Base-by-base conservation (phyloP, 2,797 vertebrate species). In the Falco biarmicus region DNA sequence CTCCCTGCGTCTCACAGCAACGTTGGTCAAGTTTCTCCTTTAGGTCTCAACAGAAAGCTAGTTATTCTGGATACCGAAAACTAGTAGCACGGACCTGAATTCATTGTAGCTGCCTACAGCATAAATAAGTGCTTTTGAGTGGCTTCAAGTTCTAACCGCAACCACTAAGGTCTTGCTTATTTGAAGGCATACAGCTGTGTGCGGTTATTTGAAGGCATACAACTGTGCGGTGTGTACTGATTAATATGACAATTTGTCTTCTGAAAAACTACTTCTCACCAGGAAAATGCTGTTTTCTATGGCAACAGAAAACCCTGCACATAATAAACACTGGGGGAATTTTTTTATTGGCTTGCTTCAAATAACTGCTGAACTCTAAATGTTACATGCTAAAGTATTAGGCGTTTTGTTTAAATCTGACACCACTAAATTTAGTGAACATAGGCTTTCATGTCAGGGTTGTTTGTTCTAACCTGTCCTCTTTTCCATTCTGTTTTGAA, bases 1-100 rank as follows among this genome's bases (percentile, higher is more conserved):
- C 24, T 43, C 65, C 9, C n/a, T 15, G n/a, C 0, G 0, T 57
- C 28, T 51, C 53, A n/a, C 18, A 28, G 14, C 13, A 50, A 65
- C 1, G 3, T 13, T 48, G 90, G 59, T 60, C 24, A 50, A 79
- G 13, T 39, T 88, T 76, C 11, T 86, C 41, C 7, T 2, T 0
- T n/a, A 6, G 17, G 6, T 69, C 41, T 54, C 50, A 24, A 54
- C 4, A 80, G 31, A 69, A 83, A 63, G 4, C 11, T 84, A 0
- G 32, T 41, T 29, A 11, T 53, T 50, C 26, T 53, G 21, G 16
- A 47, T 65, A 43, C n/a, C 16, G 41, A 83, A 69, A 63, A 19
- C 26, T 16, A 32, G 31, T n/a, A 48, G 13, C 21, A 15, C 14
- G 19, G 68, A 22, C 19, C 24, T 41, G 31, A 83, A 60, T 53